Evolutionary conservation across 2,113 vertebrate genomes (phyloP).

Genomic region (Rhadina sibilatrix): DNA sequence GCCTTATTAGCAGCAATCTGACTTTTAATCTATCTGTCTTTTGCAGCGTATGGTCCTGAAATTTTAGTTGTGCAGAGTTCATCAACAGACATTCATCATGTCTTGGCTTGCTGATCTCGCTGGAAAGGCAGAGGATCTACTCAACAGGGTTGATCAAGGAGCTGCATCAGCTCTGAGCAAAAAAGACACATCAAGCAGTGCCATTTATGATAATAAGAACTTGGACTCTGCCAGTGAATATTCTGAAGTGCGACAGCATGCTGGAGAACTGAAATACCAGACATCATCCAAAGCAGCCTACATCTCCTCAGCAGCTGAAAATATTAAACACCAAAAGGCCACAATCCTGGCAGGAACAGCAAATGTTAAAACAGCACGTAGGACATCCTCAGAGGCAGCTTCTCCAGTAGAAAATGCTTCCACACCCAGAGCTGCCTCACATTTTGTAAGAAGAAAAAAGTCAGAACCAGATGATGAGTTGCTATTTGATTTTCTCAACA

Average conservation of each 20-base stretch:
- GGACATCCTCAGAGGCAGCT: slow-evolving; percentile 43
- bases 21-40: neutral
- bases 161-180: slow-evolving; percentile 89
- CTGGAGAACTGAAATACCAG: slow-evolving; percentile 65
- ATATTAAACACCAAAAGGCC: slow-evolving; percentile 84
- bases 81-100: slow-evolving; percentile 74
- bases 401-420: slow-evolving; percentile 45
- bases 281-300: slow-evolving; percentile 68
- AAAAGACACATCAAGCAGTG: slow-evolving; percentile 52
- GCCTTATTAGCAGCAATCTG: neutral
- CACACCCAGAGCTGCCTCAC: slow-evolving; percentile 75
- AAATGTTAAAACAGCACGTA: slow-evolving; percentile 69
- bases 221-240: slow-evolving; percentile 54
- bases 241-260: slow-evolving; percentile 41
- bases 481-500: slow-evolving; percentile 97
- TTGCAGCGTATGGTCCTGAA: slow-evolving; percentile 9
- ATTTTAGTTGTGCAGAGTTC: neutral
- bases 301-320: slow-evolving; percentile 89
- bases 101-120: slow-evolving; percentile 94
- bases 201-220: slow-evolving; percentile 52
- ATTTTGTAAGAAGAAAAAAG: slow-evolving; percentile 91
- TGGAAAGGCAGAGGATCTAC: slow-evolving; percentile 92
- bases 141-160: slow-evolving; percentile 95
- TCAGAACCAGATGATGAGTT: slow-evolving; percentile 92
- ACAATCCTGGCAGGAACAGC: slow-evolving; percentile 82